A percentile compares a stretch with the other conserved stretches of the same genome.
phyloP scores from a whole-genome alignment of 2,113 vertebrate species.

The Xiphophorus maculatus region DNA sequence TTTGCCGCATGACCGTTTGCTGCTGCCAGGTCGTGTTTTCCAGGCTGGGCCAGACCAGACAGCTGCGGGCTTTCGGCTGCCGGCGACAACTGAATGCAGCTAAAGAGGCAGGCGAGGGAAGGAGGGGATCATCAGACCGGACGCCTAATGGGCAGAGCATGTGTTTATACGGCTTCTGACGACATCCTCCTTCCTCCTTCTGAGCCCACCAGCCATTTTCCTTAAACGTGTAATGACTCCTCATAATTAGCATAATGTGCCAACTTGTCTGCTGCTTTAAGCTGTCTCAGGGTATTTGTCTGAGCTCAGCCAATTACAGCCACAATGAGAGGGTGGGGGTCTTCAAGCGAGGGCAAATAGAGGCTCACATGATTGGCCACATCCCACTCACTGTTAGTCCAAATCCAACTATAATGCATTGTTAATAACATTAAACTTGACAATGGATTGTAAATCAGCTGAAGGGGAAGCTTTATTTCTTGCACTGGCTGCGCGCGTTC shows the following conservation, averaged over 20 bases:
- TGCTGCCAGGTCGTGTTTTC: conserved; percentile 37
- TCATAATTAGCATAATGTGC: conserved; percentile 82
- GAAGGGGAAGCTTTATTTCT: conserved; percentile 75
- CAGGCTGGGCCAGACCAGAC: conserved; percentile 64
- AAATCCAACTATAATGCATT: conserved; percentile 37
- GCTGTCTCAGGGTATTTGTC: conserved; percentile 78
- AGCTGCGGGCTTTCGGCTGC: conserved; percentile 63
- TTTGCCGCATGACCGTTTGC: conserved; percentile 21
- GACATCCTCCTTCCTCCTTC: conserved; percentile 79
- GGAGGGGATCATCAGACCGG: conserved; percentile 3
- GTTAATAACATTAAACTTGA: conserved; percentile 54
- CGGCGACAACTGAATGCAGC: conserved; percentile 56
- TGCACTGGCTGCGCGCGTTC: conserved; percentile 59
- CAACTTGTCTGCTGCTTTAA: conserved; percentile 80
- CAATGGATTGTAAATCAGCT: conserved; percentile 37
- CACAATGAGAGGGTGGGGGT: conserved; percentile 12
- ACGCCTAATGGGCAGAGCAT: conserved; percentile 54
- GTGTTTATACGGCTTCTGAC: conserved; percentile 54
- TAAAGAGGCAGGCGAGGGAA: conserved; percentile 30
- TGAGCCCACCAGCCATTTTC: conserved; percentile 70
- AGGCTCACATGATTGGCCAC: conserved; percentile 53
- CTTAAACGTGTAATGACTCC: conserved; percentile 80
- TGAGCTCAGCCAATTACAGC: conserved; percentile 76
- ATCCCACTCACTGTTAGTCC: conserved; percentile 72
- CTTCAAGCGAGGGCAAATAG: conserved; percentile 39